phyloP scores from a whole-genome alignment of 35 echinoderm and acorn worm genomes.

The Heliocidaris erythrogramma region DNA sequence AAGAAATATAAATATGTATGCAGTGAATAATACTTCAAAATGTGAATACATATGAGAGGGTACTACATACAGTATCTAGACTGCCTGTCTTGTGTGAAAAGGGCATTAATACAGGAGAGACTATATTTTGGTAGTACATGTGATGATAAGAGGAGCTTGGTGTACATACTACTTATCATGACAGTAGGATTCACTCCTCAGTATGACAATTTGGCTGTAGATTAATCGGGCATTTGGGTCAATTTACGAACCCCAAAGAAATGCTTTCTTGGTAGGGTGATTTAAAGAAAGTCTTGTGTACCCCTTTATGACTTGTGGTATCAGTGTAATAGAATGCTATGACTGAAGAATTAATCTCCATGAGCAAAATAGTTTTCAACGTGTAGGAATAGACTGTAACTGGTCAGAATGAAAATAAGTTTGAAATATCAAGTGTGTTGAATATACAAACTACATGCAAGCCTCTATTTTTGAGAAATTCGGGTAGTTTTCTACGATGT shows the following conservation, averaged over 20 bases:
- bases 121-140: background rate
- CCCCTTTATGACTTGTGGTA: background rate
- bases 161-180: background rate
- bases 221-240: no score
- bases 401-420: background rate
- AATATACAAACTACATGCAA: background rate
- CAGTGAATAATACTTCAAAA: background rate
- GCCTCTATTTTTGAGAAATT: background rate
- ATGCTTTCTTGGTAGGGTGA: background rate
- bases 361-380: background rate
- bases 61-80: background rate
- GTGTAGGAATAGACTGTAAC: background rate
- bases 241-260: no score
- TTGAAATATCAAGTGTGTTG: background rate
- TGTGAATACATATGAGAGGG: background rate
- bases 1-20: background rate
- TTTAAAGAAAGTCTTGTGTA: background rate
- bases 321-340: background rate
- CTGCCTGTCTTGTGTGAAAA: background rate
- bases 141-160: background rate
- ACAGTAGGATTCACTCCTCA: no score
- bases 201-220: no score
- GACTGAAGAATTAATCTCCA: background rate
- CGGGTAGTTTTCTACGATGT: background rate
- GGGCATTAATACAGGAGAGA: background rate